Base-by-base conservation (phyloP, 2,113 vertebrate species). In the Hydrochoerus hydrochaeris region DNA sequence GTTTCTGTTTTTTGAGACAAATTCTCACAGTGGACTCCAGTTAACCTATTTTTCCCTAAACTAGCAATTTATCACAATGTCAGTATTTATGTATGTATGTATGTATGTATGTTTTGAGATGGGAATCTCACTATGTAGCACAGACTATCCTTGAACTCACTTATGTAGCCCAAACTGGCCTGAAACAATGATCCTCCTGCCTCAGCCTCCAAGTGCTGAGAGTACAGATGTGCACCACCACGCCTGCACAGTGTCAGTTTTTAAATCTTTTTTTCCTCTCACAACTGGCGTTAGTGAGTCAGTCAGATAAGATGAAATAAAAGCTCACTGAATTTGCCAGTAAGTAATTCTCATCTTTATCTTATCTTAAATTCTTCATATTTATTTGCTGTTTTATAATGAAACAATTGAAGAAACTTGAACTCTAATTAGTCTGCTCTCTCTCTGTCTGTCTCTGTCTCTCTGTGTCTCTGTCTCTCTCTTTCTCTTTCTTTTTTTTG, bases 311-410 rank as follows among this genome's bases (percentile, higher is more conserved):
- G n/a, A 88, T 35, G 49, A 94, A 96, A 92, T 22, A 58, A 83
- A 69, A 85, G 52, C 41, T 93, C n/a, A 1, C 0, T 54, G 81
- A 78, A 92, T 92, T 82, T 98, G 67, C 96, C 97, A 93, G 93
- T 90, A 96, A 97, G 94, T 88, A 90, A 97, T 69, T 82, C 28
- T 83, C 83, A n/a, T 94, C n/a, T 67, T 90, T 85, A 93, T 85
- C 63, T 85, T 96, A 3, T n/a, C 52, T 77, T 80, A 90, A 71
- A 83, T 78, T 80, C 24, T 88, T 96, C 24, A n/a, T 82, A 28
- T 90, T 96, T 86, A 60, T 65, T 96, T 93, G 38, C 41, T 85
- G 1, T 67, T 85, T 96, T 90, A 54, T 16, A 71, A 87, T 52
- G 38, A 88, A 84, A 78, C 57, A 85, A 14, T 73, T 63, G 38